These are phyloP conservation scores for Tetranychus piercei DNA, from an alignment of 2,888 invertebrate species.

Conservation along the genomic window DNA sequence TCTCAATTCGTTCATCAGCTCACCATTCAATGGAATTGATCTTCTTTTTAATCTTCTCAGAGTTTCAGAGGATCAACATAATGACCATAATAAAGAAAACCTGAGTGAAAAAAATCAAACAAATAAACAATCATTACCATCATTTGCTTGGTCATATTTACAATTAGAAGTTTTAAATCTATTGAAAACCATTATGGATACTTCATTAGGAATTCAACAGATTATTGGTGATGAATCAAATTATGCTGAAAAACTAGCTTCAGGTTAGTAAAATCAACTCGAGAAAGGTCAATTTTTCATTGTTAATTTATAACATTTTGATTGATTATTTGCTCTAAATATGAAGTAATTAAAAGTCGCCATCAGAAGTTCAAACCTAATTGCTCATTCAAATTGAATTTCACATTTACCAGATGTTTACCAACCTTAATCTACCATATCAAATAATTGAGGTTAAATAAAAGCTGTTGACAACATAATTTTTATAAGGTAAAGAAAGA, in stretches of 20 bases:
- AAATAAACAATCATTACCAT: neutral
- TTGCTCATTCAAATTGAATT: neutral
- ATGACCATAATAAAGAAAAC: neutral
- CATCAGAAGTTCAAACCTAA: no score
- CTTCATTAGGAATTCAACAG: constrained; percentile 33
- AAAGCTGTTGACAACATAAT: no score
- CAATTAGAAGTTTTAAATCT: constrained; percentile 36
- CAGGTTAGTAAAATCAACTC: constrained; percentile 30
- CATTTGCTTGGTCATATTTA: constrained; percentile 30
- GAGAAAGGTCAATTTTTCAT: no score
- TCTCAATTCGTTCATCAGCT: neutral
- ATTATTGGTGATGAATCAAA: constrained; percentile 31
- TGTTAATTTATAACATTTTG: no score
- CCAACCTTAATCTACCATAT: no score
- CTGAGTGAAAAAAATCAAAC: neutral
- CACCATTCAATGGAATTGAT: constrained; percentile 2
- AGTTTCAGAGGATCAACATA: neutral
- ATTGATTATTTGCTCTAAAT: no score
- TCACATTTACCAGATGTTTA: neutral
- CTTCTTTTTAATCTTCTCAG: constrained; percentile 8
- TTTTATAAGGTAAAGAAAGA: no score
- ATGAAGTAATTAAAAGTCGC: no score
- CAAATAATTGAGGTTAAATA: no score
- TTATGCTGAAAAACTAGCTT: constrained; percentile 34
- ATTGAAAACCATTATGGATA: constrained; percentile 35